Evolutionary conservation across 2,888 invertebrate genomes (phyloP).

Genomic region (Loripinus fragilis): DNA sequence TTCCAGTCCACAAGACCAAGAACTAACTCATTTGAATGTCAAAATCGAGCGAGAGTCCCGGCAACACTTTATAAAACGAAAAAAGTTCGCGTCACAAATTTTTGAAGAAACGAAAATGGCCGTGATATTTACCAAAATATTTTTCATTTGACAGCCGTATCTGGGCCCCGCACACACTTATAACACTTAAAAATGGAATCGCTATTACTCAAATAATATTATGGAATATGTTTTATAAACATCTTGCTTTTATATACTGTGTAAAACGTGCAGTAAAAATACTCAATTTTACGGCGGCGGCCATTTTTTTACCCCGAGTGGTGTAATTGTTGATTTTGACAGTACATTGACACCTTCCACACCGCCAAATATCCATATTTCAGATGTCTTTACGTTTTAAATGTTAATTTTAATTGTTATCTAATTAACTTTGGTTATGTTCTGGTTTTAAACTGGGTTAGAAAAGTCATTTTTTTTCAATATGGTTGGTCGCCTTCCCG

Average conservation of each 20-base stretch:
- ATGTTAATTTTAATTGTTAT: too few relatives aligned
- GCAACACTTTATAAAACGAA: neutral
- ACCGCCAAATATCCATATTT: neutral
- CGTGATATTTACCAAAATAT: slow-evolving; percentile 9
- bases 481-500: slow-evolving; percentile 57
- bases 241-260: too few relatives aligned
- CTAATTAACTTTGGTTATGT: too few relatives aligned
- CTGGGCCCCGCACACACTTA: neutral
- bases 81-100: neutral
- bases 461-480: slow-evolving; percentile 23
- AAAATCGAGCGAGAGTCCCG: too few relatives aligned
- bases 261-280: too few relatives aligned
- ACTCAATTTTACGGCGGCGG: slow-evolving; percentile 37
- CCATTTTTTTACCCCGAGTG: slow-evolving; percentile 60
- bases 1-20: neutral
- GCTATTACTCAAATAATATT: neutral
- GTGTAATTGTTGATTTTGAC: slow-evolving; percentile 62
- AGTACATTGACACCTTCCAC: slow-evolving; percentile 45
- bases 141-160: neutral
- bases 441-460: too few relatives aligned
- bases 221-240: neutral
- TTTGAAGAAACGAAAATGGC: slow-evolving; percentile 7
- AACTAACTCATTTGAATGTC: too few relatives aligned
- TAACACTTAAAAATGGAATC: neutral
- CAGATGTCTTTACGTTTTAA: too few relatives aligned